phyloP scores from a whole-genome alignment of 2,113 vertebrate species.

The Xenus cinereus region DNA sequence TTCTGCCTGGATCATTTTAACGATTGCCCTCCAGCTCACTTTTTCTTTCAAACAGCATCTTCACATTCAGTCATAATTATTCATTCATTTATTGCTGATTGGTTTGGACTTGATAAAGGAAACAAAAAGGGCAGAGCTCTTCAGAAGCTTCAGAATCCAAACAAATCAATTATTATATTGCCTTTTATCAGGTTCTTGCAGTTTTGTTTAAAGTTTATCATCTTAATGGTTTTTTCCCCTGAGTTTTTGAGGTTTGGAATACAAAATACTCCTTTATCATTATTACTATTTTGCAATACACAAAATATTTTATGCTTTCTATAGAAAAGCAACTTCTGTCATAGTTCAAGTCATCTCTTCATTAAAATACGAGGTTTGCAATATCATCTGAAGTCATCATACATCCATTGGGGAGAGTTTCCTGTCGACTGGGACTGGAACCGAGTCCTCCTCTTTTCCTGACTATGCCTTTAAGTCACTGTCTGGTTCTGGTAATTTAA shows the following conservation, averaged over 20 bases:
- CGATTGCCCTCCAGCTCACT: background rate
- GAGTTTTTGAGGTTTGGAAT: background rate
- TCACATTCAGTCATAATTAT: background rate
- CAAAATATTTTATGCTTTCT: background rate
- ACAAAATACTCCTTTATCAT: background rate
- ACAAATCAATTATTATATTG: background rate
- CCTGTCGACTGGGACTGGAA: background rate
- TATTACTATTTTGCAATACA: background rate
- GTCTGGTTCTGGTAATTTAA: conserved; percentile 5
- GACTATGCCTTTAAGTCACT: background rate
- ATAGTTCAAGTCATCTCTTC: background rate
- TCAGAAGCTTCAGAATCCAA: background rate
- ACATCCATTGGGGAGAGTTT: background rate
- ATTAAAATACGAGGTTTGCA: background rate
- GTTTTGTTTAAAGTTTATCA: background rate
- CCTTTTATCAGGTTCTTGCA: background rate
- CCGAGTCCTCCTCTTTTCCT: background rate
- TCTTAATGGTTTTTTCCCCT: background rate
- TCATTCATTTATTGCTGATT: background rate
- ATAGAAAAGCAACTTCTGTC: background rate
- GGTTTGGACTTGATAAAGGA: background rate
- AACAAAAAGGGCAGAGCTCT: background rate
- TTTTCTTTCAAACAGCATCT: background rate
- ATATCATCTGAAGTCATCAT: background rate
- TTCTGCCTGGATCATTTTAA: background rate